Evolutionary conservation across 2,888 invertebrate species (phyloP), one percentile per base, ranked within the genome.

Genomic region (Resseliella maxima): DNA sequence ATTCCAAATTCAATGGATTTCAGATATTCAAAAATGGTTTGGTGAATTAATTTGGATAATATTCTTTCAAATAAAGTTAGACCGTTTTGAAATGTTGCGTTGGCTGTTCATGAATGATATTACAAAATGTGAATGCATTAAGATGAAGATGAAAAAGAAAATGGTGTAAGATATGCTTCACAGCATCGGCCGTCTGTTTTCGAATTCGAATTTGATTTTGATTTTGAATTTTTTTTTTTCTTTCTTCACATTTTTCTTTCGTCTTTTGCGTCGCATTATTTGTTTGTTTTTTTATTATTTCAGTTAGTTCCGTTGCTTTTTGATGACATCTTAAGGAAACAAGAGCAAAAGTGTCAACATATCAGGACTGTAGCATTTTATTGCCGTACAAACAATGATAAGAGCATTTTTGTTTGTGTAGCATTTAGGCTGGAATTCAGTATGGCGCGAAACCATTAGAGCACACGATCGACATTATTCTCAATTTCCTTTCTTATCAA

Each of bases 401-500:
- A 31, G 31, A 31, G 3, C 31, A 10, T 21, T n/a, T n/a, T 31
- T 72, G 72, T 72, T 72, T 72, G 72, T 18, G 15, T 15, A 72
- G 72, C 18, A 31, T 8, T 72, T 72, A 15, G 1, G 72, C 3
- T 18, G 24, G 72, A 72, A 72, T 27, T 31, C 10, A 35, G n/a
- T 72, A 2, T 18, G 31, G n/a, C 2, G 59, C 2, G 59, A n/a
- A 27, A 24, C 24, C 59, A 59, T 59, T 8, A 59, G n/a, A 59
- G 2, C 24, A n/a, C 24, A 24, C 46, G 18, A 50, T 2, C 46
- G 12, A 59, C 59, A 59, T 59, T 2, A 50, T 59, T n/a, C 24
- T 59, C 59, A 59, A 3, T 59, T 59, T 24, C 59, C 59, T 50
- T 59, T 18, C 59, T 59, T 59, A 59, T 59, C 59, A 59, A 59